A percentile compares a stretch with the other conserved stretches of the same genome.
phyloP scores from a whole-genome alignment of 2,888 invertebrate genomes.

The Opisthograptis luteolata region DNA sequence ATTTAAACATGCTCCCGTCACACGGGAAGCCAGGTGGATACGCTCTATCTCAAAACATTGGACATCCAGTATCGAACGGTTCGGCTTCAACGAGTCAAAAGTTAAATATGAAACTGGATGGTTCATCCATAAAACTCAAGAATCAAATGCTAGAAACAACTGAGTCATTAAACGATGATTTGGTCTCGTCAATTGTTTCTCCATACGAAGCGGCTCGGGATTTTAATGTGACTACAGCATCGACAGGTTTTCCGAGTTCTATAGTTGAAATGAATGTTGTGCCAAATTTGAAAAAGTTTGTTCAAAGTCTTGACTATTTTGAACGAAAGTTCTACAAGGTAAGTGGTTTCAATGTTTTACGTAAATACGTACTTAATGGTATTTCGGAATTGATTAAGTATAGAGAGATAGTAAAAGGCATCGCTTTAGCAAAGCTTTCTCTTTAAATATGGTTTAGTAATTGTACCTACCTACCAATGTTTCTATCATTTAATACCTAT shows the following conservation, averaged over 20 bases:
- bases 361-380: not conserved
- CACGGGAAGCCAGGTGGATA: slow-evolving; percentile 4
- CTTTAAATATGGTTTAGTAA: too few relatives aligned
- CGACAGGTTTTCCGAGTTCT: slow-evolving; percentile 1
- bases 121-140: not conserved
- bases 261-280: not conserved
- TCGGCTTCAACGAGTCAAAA: not conserved
- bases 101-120: slow-evolving; percentile 8
- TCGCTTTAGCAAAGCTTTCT: too few relatives aligned
- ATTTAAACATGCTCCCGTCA: slow-evolving; percentile 2
- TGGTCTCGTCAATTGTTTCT: not conserved
- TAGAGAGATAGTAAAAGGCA: too few relatives aligned
- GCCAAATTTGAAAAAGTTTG: slow-evolving; percentile 1
- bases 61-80: not conserved
- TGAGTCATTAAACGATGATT: not conserved
- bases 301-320: slow-evolving; percentile 44
- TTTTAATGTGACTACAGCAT: not conserved
- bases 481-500: too few relatives aligned
- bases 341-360: slow-evolving; percentile 26
- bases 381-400: too few relatives aligned
- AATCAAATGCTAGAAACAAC: not conserved
- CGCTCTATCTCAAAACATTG: not conserved
- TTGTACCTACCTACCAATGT: too few relatives aligned
- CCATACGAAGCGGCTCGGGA: not conserved
- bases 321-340: slow-evolving; percentile 55